Base-by-base conservation (phyloP, 2,797 vertebrate species). In the Peromyscus aztecus region DNA sequence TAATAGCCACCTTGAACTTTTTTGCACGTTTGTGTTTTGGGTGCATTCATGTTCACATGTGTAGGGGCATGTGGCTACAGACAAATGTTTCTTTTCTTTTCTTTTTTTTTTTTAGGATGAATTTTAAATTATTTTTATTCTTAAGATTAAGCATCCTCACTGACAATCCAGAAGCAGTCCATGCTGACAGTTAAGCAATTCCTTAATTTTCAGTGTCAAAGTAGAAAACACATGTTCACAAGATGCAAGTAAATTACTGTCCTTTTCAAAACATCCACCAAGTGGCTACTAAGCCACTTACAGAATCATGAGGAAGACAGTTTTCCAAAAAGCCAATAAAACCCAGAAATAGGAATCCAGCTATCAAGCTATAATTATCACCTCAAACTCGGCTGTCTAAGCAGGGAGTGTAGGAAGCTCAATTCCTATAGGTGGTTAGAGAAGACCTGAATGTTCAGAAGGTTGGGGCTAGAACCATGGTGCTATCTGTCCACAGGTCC, bases 101-200 rank as follows among this genome's bases (percentile, higher is more conserved):
- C 40, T 40, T 40, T 40, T 40, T 40, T 40, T 40, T 40, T 40
- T 40, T 40, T 76, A 86, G 85, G 83, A 91, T 46, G 85, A 88
- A 90, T 89, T 94, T 94, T n/a, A 69, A 94, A 92, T 94, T 91
- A 86, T 61, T 88, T 97, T 97, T 97, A 96, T 97, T 97, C 93
- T 97, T 94, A 96, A 97, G 96, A 97, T 96, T 94, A 94, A 95
- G 94, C 86, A 96, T 95, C 89, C 88, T 96, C 90, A 93, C 34
- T 90, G 92, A 97, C 96, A 96, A 94, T 94, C 37, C 92, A 97
- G 94, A 96, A 94, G 86, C 63, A 97, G 77, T 95, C 90, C 76
- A 61, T 65, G 78, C 81, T 95, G 46, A 97, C 19, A 63, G 82
- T 95, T 97, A 43, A 97, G 57, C 71, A 75, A 94, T 92, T 90